Percentiles rank a stretch among this genome's conserved stretches.
Evolutionary conservation across 1,140 invertebrate species (phyloP).

Genomic region (Zaprionus kolodkinae): DNA sequence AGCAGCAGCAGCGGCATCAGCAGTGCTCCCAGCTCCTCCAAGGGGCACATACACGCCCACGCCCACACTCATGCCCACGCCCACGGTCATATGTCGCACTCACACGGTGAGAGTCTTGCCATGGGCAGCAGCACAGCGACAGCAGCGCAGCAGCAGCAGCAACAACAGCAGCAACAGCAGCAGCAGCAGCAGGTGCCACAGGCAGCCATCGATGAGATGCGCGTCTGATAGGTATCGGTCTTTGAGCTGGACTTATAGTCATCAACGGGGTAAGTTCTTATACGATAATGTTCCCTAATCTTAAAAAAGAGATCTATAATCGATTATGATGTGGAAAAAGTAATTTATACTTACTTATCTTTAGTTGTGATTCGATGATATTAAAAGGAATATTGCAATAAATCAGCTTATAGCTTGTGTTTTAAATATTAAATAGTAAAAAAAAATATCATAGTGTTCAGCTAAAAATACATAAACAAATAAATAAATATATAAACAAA

Average conservation of each 20-base stretch:
- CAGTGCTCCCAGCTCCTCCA: constrained; percentile 85
- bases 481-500: too few relatives aligned
- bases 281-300: too few relatives aligned
- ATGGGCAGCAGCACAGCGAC: constrained; percentile 76
- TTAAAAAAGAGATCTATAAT: too few relatives aligned
- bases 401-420: too few relatives aligned
- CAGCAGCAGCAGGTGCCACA: constrained; percentile 88
- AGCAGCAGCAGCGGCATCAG: constrained; percentile 85
- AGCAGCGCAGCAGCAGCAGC: constrained; percentile 32
- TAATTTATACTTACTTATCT: too few relatives aligned
- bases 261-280: constrained; percentile 69
- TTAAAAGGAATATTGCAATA: too few relatives aligned
- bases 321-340: too few relatives aligned
- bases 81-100: constrained; percentile 61
- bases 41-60: constrained; percentile 84
- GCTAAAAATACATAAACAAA: too few relatives aligned
- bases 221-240: constrained; percentile 90
- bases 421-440: too few relatives aligned
- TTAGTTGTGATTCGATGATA: too few relatives aligned
- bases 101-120: constrained; percentile 84
- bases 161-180: constrained; percentile 81
- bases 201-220: constrained; percentile 92
- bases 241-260: constrained; percentile 85
- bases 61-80: constrained; percentile 39
- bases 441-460: too few relatives aligned